Conservation (phyloP, 2,797 vertebrate genomes). For the Esox lucius region DNA sequence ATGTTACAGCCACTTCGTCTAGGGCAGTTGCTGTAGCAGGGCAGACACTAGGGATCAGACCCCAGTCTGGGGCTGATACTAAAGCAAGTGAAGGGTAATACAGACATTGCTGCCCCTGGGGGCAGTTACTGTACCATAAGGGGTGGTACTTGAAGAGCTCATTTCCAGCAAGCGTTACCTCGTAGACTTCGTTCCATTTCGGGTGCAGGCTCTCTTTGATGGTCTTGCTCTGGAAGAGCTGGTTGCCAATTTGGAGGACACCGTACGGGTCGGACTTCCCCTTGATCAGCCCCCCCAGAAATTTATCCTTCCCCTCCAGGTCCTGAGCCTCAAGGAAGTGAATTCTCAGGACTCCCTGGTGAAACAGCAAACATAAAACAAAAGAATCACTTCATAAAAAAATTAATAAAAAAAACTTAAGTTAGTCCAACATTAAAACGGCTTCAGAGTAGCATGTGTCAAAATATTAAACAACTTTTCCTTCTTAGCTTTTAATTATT, state of each 20-base stretch:
- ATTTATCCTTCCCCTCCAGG: slow-evolving; percentile 92
- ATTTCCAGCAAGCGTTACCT: slow-evolving; percentile 72
- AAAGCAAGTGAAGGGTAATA: too few relatives aligned
- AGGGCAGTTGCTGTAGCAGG: not conserved
- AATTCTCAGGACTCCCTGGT: slow-evolving; percentile 91
- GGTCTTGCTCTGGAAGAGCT: slow-evolving; percentile 94
- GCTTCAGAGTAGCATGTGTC: not conserved
- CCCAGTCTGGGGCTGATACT: too few relatives aligned
- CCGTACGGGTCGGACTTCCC: slow-evolving; percentile 98
- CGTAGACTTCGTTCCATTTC: slow-evolving; percentile 96
- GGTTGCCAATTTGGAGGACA: slow-evolving; percentile 88
- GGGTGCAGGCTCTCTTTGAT: slow-evolving; percentile 93
- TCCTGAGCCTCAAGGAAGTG: slow-evolving; percentile 96
- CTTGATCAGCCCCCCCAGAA: slow-evolving; percentile 92
- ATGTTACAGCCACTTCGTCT: too few relatives aligned
- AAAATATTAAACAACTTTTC: not conserved
- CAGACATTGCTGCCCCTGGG: too few relatives aligned
- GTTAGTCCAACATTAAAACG: too few relatives aligned
- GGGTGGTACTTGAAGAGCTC: not conserved
- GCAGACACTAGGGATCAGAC: not conserved
- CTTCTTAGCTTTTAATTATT: not conserved
- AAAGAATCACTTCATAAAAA: not conserved
- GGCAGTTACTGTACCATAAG: not conserved
- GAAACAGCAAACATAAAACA: not conserved
- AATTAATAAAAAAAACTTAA: too few relatives aligned